Evolutionary conservation across 1,140 invertebrate species (phyloP), one percentile per base, ranked within the genome.

Genomic region (Grapholita molesta): DNA sequence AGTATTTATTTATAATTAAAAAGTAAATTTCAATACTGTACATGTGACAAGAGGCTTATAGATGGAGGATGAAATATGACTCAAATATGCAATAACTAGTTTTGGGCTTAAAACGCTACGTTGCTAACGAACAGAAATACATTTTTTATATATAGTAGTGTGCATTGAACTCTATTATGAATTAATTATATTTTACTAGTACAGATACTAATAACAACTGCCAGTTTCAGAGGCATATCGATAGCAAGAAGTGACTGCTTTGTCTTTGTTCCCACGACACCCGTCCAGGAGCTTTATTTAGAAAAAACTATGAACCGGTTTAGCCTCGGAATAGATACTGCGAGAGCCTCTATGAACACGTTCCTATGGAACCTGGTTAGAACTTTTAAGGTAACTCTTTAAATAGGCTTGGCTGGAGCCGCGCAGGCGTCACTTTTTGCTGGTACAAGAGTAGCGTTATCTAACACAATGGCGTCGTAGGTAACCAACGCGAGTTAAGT

Each of bases 301-400:
- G n/a, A 84, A 79, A 84, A 88, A 86, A 86, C 83, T 70, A 76
- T 32, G 24, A 82, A 89, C 85, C 84, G 86, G 86, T 87, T 89
- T 75, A 61, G 64, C 75, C 73, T 76, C 73, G 70, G 72, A 76
- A 83, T 82, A 70, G 73, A 75, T 76, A 76, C 68, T 77, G 70
- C 70, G 66, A 78, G 77, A 76, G 71, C 69, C 61, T n/a, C n/a
- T 66, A 53, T 74, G 73, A 75, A 76, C 77, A 68, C 71, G 77
- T 73, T 80, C 75, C 73, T 74, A 80, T 78, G 30, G 24, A 4
- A 33, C 64, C 23, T 33, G 32, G 33, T 38, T 65, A 65, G 64
- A 65, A 65, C 30, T 15, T 28, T 61, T 61, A 61, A 61, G 55
- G 55, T 30, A 61, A 61, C 55, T 28, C 55, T 61, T 61, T 61